Percentiles rank a stretch among this genome's conserved stretches.
Evolutionary conservation across 2,888 invertebrate species (phyloP).

Genomic region (Platycheirus albimanus): DNA sequence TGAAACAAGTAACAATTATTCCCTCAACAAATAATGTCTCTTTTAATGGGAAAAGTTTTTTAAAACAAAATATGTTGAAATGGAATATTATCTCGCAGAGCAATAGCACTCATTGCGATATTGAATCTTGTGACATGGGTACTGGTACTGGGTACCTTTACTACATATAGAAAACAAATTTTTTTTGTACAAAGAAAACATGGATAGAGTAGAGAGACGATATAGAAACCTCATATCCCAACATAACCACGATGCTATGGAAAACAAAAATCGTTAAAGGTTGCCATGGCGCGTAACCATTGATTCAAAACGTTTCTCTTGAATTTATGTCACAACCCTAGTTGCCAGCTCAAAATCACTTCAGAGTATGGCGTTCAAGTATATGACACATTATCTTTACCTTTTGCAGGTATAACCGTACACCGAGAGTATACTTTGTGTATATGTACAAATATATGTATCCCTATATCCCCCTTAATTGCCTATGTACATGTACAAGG

Average conservation of each 20-base stretch:
- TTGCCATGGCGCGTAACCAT: constrained; percentile 54
- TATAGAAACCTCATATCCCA: neutral
- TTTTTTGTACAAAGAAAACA: neutral
- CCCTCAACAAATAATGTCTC: neutral
- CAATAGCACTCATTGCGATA: neutral
- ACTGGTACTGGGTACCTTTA: no score
- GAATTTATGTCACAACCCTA: constrained; percentile 58
- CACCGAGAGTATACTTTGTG: neutral
- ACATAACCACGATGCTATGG: neutral
- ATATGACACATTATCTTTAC: constrained; percentile 60
- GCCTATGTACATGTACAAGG: constrained; percentile 53
- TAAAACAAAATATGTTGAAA: neutral
- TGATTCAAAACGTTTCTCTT: constrained; percentile 48
- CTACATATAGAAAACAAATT: neutral
- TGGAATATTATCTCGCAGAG: neutral
- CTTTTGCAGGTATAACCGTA: constrained; percentile 16
- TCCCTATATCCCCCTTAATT: constrained; percentile 50
- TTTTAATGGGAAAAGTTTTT: neutral
- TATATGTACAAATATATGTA: constrained; percentile 19
- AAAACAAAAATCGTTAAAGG: constrained; percentile 49
- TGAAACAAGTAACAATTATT: neutral
- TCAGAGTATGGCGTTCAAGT: constrained; percentile 49
- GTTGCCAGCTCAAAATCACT: constrained; percentile 54
- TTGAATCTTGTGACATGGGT: neutral
- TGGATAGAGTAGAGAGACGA: neutral